phyloP scores from a whole-genome alignment of 30 jellyfish, hydroid and myxozoan genomes.

The Cassiopea xamachana region DNA sequence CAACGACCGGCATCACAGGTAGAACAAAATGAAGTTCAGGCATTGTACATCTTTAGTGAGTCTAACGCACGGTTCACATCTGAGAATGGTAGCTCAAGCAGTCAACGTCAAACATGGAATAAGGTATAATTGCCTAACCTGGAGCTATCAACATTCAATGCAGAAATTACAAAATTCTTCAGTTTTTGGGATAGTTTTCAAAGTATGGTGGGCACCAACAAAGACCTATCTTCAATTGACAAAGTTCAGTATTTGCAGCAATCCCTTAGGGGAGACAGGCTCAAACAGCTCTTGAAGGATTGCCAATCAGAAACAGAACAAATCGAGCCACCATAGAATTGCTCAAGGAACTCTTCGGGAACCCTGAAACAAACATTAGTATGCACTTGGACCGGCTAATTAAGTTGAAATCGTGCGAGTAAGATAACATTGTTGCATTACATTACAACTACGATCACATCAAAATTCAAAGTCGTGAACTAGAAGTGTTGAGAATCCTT shows the following conservation, averaged over 20 bases:
- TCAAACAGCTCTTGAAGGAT: background rate
- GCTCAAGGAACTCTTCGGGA: background rate
- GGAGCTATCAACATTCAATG: background rate
- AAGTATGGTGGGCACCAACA: background rate
- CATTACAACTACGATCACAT: slow-evolving; percentile 20
- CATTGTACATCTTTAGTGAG: background rate
- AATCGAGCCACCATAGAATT: background rate
- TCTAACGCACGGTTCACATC: background rate
- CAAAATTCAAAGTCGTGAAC: background rate
- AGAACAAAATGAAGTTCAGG: background rate
- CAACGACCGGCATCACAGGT: background rate
- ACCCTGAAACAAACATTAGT: background rate
- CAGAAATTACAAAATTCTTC: background rate
- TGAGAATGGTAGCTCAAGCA: background rate
- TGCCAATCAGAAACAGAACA: background rate
- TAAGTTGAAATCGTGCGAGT: slow-evolving; percentile 24
- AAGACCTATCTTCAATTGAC: background rate
- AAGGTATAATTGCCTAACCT: background rate
- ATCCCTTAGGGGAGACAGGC: background rate
- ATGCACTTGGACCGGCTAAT: background rate
- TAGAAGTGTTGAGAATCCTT: background rate
- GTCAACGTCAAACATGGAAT: background rate
- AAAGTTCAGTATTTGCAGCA: background rate
- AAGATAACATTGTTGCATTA: slow-evolving; percentile 22
- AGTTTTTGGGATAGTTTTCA: background rate